A percentile compares a stretch with the other conserved stretches of the same genome.
These are phyloP conservation scores for Heliothis peltigera DNA, from an alignment of 2,888 invertebrate genomes.

Conservation along the genomic window DNA sequence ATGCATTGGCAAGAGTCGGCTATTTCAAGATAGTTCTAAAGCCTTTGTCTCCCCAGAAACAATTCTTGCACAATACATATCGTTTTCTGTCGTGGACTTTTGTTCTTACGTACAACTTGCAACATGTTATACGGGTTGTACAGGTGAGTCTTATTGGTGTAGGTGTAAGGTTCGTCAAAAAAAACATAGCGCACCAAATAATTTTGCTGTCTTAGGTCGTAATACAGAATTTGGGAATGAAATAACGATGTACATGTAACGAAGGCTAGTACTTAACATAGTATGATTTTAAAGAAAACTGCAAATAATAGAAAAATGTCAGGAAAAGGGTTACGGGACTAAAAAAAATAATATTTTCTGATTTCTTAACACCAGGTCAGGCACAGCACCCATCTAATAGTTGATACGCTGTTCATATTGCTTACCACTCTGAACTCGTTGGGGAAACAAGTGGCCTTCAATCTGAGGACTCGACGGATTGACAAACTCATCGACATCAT, in stretches of 20 bases:
- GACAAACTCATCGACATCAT: slow-evolving; percentile 72
- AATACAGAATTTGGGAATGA: too few relatives aligned
- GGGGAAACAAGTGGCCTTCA: slow-evolving; percentile 78
- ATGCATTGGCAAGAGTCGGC: slow-evolving; percentile 75
- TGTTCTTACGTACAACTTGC: slow-evolving; percentile 77
- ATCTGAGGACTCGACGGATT: slow-evolving; percentile 72
- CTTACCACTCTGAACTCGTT: slow-evolving; percentile 79
- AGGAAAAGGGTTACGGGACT: too few relatives aligned
- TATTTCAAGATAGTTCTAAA: slow-evolving; percentile 77
- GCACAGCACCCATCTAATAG: slow-evolving; percentile 73
- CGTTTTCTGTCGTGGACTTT: slow-evolving; percentile 67
- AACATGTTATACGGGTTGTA: slow-evolving; percentile 76
- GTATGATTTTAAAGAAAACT: too few relatives aligned
- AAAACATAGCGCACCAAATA: too few relatives aligned
- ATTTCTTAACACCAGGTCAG: slow-evolving; percentile 67
- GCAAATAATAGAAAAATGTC: too few relatives aligned
- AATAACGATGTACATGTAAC: too few relatives aligned
- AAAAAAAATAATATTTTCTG: too few relatives aligned
- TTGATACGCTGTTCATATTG: slow-evolving; percentile 79
- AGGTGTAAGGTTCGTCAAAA: too few relatives aligned
- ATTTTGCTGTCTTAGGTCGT: too few relatives aligned
- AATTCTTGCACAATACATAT: slow-evolving; percentile 67
- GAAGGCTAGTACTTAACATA: too few relatives aligned
- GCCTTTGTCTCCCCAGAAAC: slow-evolving; percentile 60
- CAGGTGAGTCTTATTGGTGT: slow-evolving; percentile 66